Evolutionary conservation across 2,888 invertebrate species (phyloP).

Genomic region (Eulithis prunata): DNA sequence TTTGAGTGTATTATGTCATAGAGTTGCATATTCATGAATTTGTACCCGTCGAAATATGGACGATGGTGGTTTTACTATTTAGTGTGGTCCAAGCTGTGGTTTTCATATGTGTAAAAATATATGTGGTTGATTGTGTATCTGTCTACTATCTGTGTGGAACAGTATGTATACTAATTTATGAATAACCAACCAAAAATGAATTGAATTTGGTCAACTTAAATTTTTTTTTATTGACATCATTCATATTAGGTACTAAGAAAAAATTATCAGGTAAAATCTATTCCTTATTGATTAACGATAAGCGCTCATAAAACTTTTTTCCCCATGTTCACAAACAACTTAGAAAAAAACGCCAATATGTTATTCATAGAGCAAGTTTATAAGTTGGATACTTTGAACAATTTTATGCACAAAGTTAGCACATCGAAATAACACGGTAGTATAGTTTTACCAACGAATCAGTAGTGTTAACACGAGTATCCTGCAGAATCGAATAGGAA

Average conservation of each 20-base stretch:
- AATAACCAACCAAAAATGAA: too few relatives aligned
- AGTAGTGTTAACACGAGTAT: slow-evolving; percentile 3
- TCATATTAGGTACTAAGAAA: too few relatives aligned
- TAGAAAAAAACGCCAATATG: slow-evolving; percentile 36
- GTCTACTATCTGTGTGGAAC: too few relatives aligned
- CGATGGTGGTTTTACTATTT: not conserved
- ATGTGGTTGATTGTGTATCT: not conserved
- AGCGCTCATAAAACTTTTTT: slow-evolving; percentile 5
- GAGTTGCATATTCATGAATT: not conserved
- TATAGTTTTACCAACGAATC: slow-evolving; percentile 33
- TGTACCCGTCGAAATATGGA: not conserved
- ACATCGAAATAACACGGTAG: slow-evolving; percentile 35
- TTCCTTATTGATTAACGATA: not conserved
- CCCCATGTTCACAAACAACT: slow-evolving; percentile 12
- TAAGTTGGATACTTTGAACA: slow-evolving; percentile 35
- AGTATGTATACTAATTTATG: too few relatives aligned
- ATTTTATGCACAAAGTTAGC: slow-evolving; percentile 41
- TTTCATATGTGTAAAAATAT: not conserved
- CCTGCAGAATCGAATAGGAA: not conserved
- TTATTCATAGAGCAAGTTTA: slow-evolving; percentile 38
- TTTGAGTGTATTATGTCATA: not conserved
- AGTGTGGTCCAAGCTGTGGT: not conserved
- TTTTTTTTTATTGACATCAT: too few relatives aligned
- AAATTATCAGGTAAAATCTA: not conserved
- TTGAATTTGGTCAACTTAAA: too few relatives aligned